phyloP scores from a whole-genome alignment of 2,888 invertebrate species.

The Micoletzkya japonica region DNA sequence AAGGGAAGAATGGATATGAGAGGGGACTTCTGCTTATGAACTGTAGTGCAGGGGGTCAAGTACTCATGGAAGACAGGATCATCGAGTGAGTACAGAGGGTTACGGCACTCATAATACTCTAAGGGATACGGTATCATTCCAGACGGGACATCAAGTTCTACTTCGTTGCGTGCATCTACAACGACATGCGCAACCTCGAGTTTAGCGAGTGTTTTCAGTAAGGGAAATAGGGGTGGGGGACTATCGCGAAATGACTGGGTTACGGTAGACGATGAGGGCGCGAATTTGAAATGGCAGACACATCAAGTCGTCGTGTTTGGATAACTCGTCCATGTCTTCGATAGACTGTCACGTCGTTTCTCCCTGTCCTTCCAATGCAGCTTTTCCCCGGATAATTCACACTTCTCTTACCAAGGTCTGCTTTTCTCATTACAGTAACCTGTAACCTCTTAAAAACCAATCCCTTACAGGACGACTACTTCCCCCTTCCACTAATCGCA shows the following conservation, averaged over 20 bases:
- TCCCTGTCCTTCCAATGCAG: background rate
- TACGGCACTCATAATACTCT: background rate
- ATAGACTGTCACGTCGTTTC: background rate
- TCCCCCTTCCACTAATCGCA: background rate
- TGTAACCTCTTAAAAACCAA: no score
- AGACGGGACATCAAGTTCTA: background rate
- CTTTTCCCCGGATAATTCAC: no score
- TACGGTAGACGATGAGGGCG: no score
- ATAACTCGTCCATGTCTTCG: background rate
- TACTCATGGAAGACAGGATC: background rate
- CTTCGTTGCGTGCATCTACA: constrained; percentile 20
- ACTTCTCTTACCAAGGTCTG: background rate
- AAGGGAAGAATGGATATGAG: constrained; percentile 8
- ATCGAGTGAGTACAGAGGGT: no score
- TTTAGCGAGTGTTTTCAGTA: constrained; percentile 3
- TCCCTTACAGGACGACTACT: no score
- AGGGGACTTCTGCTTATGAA: constrained; percentile 1
- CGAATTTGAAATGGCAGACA: background rate
- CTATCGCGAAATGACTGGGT: background rate
- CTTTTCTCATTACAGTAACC: background rate
- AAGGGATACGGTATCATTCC: background rate
- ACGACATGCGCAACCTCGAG: constrained; percentile 18
- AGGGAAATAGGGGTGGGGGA: background rate
- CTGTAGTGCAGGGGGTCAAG: background rate
- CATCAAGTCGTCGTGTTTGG: background rate